These are phyloP conservation scores for Eleginops maclovinus DNA, from an alignment of 2,113 vertebrate species.

Conservation along the genomic window DNA sequence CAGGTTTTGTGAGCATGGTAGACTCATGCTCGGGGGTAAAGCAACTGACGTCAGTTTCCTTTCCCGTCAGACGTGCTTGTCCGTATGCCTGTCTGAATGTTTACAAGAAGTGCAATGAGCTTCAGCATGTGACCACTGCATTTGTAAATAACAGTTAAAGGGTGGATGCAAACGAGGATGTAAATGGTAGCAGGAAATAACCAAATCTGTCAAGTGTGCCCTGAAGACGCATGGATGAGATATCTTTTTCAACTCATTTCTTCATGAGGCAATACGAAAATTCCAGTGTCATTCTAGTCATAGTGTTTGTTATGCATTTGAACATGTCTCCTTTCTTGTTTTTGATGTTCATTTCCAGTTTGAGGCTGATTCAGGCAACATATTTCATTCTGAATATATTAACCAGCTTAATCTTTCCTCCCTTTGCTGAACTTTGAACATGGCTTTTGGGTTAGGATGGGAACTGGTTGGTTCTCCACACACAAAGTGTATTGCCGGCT, in stretches of 20 bases:
- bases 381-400: neutral
- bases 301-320: neutral
- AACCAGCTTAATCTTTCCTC: neutral
- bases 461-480: conserved; percentile 2
- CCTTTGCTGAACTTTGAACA: neutral
- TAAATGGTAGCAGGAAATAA: neutral
- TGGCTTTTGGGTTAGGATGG: conserved; percentile 1
- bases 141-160: conserved; percentile 42
- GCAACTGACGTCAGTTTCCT: conserved; percentile 20
- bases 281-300: neutral
- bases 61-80: conserved; percentile 30
- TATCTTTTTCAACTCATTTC: neutral
- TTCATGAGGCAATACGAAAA: neutral
- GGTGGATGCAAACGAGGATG: conserved; percentile 21
- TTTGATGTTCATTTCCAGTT: neutral
- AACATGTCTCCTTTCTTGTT: neutral
- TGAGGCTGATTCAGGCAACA: neutral
- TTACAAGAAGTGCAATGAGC: conserved; percentile 15
- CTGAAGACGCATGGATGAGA: neutral
- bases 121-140: conserved; percentile 4
- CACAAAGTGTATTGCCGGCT: conserved; percentile 20
- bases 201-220: neutral
- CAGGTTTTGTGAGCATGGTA: neutral
- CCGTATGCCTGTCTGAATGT: conserved; percentile 8
- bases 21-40: neutral